These are phyloP conservation scores for Mythimna impura DNA, from an alignment of 2,888 invertebrate genomes.

Conservation along the genomic window DNA sequence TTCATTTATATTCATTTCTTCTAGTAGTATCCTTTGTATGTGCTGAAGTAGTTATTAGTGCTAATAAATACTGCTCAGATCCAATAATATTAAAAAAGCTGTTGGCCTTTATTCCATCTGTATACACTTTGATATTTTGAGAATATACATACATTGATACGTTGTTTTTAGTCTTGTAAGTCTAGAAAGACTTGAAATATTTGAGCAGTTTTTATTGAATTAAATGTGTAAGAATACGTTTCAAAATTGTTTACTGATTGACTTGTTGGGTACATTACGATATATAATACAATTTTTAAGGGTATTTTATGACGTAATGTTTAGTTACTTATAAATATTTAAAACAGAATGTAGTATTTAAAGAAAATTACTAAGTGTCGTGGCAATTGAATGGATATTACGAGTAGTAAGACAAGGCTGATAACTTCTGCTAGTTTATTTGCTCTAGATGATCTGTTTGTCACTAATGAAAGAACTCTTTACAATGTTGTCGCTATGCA, in stretches of 20 bases:
- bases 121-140: neutral
- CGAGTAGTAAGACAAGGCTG: constrained; percentile 56
- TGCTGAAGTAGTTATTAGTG: constrained; percentile 65
- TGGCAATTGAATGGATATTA: constrained; percentile 51
- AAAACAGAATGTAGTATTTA: constrained; percentile 7
- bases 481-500: constrained; percentile 63
- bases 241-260: constrained; percentile 41
- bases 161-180: neutral
- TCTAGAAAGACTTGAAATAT: neutral
- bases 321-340: constrained; percentile 2
- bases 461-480: constrained; percentile 40
- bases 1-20: constrained; percentile 80
- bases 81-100: neutral
- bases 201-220: constrained; percentile 57
- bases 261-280: constrained; percentile 18
- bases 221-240: constrained; percentile 41
- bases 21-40: constrained; percentile 81
- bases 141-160: neutral
- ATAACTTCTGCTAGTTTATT: constrained; percentile 62
- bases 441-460: constrained; percentile 60
- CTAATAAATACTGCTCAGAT: constrained; percentile 58
- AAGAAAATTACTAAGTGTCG: constrained; percentile 31
- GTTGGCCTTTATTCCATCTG: neutral
- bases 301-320: constrained; percentile 37
- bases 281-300: constrained; percentile 15